A percentile compares a stretch with the other conserved stretches of the same genome.
Evolutionary conservation across 2,888 invertebrate species (phyloP).

Genomic region (Eugnorisma glareosa): DNA sequence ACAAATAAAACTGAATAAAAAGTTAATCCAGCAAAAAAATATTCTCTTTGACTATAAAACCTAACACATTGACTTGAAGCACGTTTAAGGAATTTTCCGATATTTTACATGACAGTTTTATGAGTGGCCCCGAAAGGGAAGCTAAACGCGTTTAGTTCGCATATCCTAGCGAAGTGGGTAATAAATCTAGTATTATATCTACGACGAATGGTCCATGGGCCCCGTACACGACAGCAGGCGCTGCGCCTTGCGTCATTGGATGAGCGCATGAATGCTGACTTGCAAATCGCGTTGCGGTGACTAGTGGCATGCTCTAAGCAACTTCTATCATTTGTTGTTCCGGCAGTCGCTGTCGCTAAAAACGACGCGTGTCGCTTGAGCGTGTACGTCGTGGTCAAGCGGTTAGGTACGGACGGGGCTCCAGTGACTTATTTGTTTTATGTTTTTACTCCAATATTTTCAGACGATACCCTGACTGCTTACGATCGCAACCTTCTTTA

Average conservation of each 20-base stretch:
- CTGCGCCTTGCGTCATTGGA: not conserved
- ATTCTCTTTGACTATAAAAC: slow-evolving; percentile 11
- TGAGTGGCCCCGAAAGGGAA: not conserved
- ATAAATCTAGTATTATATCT: slow-evolving; percentile 21
- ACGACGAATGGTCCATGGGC: not conserved
- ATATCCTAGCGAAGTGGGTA: slow-evolving; percentile 5
- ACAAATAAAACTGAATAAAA: no score
- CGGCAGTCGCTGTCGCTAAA: not conserved
- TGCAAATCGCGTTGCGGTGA: not conserved
- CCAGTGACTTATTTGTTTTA: slow-evolving; percentile 17
- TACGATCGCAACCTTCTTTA: slow-evolving; percentile 10
- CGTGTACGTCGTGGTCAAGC: no score
- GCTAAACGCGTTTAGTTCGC: slow-evolving; percentile 14
- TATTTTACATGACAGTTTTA: slow-evolving; percentile 32
- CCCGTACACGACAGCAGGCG: not conserved
- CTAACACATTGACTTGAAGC: slow-evolving; percentile 22
- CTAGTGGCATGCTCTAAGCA: not conserved
- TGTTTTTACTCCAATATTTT: slow-evolving; percentile 17
- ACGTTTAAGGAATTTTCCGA: not conserved
- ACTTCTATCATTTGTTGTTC: not conserved
- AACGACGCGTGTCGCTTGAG: no score
- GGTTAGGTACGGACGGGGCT: not conserved
- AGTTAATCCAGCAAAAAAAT: no score
- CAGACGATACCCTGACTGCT: slow-evolving; percentile 10
- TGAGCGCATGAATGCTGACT: no score